Base-by-base conservation (phyloP, 2,797 vertebrate genomes). In the Darevskia nairensis region DNA sequence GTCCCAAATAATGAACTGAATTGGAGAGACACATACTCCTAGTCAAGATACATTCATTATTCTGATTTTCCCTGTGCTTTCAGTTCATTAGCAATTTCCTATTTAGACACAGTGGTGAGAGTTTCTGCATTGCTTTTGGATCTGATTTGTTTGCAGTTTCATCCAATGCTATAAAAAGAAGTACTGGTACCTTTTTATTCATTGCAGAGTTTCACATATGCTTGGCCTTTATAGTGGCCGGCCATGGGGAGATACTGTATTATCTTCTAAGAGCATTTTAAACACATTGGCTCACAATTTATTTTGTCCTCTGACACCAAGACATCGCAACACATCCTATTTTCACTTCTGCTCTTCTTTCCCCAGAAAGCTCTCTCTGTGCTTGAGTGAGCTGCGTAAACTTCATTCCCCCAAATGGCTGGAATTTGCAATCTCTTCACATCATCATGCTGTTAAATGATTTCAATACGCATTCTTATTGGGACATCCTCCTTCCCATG, bases 351-450 rank as follows among this genome's bases (percentile, higher is more conserved):
- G 0, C 61, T 91, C 86, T 92, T 78, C 8, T 79, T 35, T 8
- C 35, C 85, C 69, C 76, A 77, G 81, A 89, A 84, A 88, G 75
- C 69, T 86, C 88, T 80, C 82, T n/a, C 32, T 90, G 0, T 90
- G 86, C 86, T 92, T 94, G 88, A 94, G 46, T 87, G 81, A 84
- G 39, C 82, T 88, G 13, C 1, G 55, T 88, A 89, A 87, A 90
- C 29, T 90, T 9, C 7, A 80, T 88, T 82, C 35, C 80, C 44
- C 66, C 84, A 90, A 94, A 88, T 88, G 80, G 76, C 66, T 77
- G 50, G 59, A n/a, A 87, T 91, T 87, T 90, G 84, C 27, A 74
- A 2, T 90, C 82, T 80, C 71, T 90, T 89, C 46, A 87, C 68
- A 76, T 88, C 78, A 79, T 86, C 29, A 66, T 93, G 93, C 92